These are phyloP conservation scores for Hippocampus kuda DNA, from an alignment of 2,797 vertebrate species.

Conservation along the genomic window DNA sequence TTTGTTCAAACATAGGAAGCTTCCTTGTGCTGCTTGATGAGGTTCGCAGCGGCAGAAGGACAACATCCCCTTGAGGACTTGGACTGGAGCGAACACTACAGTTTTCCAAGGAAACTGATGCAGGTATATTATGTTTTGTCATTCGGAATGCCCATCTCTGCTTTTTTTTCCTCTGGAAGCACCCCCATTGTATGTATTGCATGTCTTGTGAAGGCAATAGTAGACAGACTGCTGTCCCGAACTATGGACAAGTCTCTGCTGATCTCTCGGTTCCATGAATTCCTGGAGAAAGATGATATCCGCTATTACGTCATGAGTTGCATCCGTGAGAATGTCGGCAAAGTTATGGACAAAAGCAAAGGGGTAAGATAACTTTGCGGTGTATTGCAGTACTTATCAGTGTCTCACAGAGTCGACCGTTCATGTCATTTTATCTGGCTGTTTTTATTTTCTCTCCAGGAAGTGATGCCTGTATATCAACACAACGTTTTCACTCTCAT, in stretches of 20 bases:
- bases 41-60: slow-evolving; percentile 76
- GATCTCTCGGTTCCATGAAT: slow-evolving; percentile 82
- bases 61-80: slow-evolving; percentile 68
- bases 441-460: slow-evolving; percentile 33
- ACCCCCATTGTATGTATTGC: background rate
- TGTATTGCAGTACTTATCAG: background rate
- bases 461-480: slow-evolving; percentile 69
- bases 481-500: slow-evolving; percentile 79
- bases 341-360: slow-evolving; percentile 70
- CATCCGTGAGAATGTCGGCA: slow-evolving; percentile 46
- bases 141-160: background rate
- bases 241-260: slow-evolving; percentile 68
- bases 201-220: slow-evolving; percentile 60
- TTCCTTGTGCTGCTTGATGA: slow-evolving; percentile 79
- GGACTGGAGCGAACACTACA: slow-evolving; percentile 77
- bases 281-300: slow-evolving; percentile 78
- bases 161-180: background rate
- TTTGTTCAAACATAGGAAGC: slow-evolving; percentile 63
- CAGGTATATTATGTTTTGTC: slow-evolving; percentile 65
- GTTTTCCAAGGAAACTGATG: slow-evolving; percentile 76
- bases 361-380: slow-evolving; percentile 54
- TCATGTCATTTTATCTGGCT: background rate
- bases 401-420: background rate
- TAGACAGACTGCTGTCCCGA: slow-evolving; percentile 68
- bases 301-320: slow-evolving; percentile 82